Base-by-base conservation (phyloP, 2,797 vertebrate genomes). In the Sparus aurata region DNA sequence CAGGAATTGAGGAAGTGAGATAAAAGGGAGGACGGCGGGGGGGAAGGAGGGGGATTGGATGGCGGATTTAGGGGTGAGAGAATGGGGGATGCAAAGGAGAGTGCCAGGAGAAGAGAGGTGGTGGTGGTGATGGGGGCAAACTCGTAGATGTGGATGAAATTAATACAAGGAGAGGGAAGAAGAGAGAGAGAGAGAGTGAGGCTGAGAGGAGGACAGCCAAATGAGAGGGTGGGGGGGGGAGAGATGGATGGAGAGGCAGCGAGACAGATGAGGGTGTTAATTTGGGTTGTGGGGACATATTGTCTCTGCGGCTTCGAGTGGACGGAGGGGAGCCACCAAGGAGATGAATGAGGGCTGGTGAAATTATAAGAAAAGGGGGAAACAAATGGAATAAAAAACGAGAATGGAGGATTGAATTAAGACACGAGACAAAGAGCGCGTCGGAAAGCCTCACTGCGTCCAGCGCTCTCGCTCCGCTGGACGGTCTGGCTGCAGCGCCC, bases 201-300 rank as follows among this genome's bases (percentile, higher is more conserved):
- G 67, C 6, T 50, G 18, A 3, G 66, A 69, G 41, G 78, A 71
- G 63, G 67, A 79, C 50, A 23, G 79, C 77, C 75, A 81, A 89
- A 89, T 75, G 73, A 77, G 83, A 81, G 58, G 54, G 67, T 77
- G 63, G 58, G 57, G 69, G 77, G 63, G 60, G 59, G 73, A 80
- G 38, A 75, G 80, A 84, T 73, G 69, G 69, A 92, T 75, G 73
- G 58, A 71, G 79, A 84, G 80, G 59, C 46, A 43, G 60, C 12
- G 30, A 75, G 79, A 88, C 55, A 68, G 75, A 85, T 81, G 75
- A 69, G 59, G 41, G 60, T 74, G 59, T 85, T 90, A 59, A 83
- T 88, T 79, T 74, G 53, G 69, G 67, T 65, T 74, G 74, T 82
- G 41, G 66, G 71, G 72, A 85, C 70, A 55, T 68, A 79, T 74